These are phyloP conservation scores for Anastrepha obliqua DNA, from an alignment of 1,140 invertebrate genomes.

Conservation along the genomic window DNA sequence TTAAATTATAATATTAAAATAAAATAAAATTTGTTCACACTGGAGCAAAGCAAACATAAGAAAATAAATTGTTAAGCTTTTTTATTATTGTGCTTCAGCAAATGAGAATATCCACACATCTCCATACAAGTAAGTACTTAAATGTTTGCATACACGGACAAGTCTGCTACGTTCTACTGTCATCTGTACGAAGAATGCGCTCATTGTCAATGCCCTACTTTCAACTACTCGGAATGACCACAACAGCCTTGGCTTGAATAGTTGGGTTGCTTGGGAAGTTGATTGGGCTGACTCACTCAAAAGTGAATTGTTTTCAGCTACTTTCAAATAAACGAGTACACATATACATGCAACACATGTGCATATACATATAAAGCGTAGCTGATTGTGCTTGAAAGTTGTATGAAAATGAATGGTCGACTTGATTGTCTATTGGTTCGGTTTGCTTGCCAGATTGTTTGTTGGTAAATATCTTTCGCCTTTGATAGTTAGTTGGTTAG, in stretches of 20 bases:
- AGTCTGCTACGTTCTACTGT: neutral
- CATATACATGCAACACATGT: neutral
- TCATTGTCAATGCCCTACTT: conserved; percentile 18
- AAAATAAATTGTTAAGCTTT: too few relatives aligned
- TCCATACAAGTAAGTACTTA: too few relatives aligned
- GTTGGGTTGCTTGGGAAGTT: conserved; percentile 2
- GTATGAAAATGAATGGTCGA: conserved; percentile 20
- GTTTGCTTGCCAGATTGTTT: neutral
- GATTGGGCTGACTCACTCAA: neutral
- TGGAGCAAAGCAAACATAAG: too few relatives aligned
- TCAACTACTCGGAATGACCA: neutral
- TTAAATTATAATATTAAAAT: too few relatives aligned
- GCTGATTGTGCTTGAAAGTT: neutral
- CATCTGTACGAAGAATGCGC: neutral
- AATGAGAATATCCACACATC: too few relatives aligned
- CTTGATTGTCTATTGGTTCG: conserved; percentile 29
- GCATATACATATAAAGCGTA: neutral
- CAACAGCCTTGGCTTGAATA: conserved; percentile 38
- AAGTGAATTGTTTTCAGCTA: conserved; percentile 12
- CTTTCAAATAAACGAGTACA: neutral
- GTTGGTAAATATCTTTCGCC: neutral
- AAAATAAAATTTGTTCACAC: too few relatives aligned
- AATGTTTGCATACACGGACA: too few relatives aligned
- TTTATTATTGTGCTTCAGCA: too few relatives aligned
- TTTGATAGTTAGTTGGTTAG: conserved; percentile 30